Evolutionary conservation across 2,888 invertebrate species (phyloP), one percentile per base, ranked within the genome.

Genomic region (Sarcophaga variegata): DNA sequence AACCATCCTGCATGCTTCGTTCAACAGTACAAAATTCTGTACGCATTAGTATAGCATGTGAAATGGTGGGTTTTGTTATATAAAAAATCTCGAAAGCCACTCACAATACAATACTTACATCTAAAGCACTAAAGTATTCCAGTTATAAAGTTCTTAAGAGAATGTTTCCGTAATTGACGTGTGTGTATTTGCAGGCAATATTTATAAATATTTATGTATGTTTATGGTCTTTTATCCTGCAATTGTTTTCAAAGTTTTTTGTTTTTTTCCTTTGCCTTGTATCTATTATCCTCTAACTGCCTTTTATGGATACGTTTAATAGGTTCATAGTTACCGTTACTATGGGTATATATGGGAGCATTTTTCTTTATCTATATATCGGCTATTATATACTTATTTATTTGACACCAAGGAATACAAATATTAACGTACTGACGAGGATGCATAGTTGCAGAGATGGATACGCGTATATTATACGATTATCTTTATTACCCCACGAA

Each of bases 321-420:
- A 76, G 76, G 59, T 76, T 82, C 63, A 75, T 54, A 69, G 75
- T 63, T 37, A 37, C 22, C n/a, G 54, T 63, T 63, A 20, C 76
- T 64, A 3, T 59, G 22, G 49, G 2, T n/a, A 11, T 54, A 25
- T 60, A 67, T 27, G 54, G 66, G 11, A 14, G 49, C 60, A 81
- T 54, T 75, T 74, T 45, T 54, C n/a, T 82, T 63, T 81, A 63
- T 69, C 62, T 54, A 37, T 54, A n/a, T 12, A 74, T 37, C 8
- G 37, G 69, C 11, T 64, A 54, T 70, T 78, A 70, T 69, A 45
- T 78, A 59, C 72, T 86, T 86, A 86, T 86, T 86, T 86, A 86
- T 86, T 81, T 80, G 83, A 77, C 86, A 86, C 76, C 22, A 72
- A 86, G 86, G 86, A 80, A 77, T 86, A 20, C 20, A 49, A 64